Percentiles rank a stretch among this genome's conserved stretches.
Evolutionary conservation across 1,140 invertebrate species (phyloP).

Genomic region (Lepidotrigona ventralis): DNA sequence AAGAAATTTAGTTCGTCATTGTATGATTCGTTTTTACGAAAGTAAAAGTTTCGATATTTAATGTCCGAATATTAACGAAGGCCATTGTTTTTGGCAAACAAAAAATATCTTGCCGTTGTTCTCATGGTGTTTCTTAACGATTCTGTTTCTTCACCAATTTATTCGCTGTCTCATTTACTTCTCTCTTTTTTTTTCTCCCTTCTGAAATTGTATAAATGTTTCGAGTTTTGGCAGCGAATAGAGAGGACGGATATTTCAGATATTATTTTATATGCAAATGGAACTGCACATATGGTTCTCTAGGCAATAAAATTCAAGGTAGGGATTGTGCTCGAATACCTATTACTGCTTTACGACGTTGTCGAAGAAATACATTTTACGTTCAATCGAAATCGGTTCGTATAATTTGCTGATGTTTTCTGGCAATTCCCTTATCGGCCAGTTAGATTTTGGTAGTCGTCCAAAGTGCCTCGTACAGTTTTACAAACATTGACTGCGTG

Average conservation of each 20-base stretch:
- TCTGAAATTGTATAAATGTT: no score
- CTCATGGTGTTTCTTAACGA: neutral
- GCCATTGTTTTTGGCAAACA: neutral
- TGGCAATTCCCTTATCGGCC: slow-evolving; percentile 32
- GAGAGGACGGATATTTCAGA: neutral
- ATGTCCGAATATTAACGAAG: no score
- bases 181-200: neutral
- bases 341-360: slow-evolving; percentile 32
- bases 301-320: slow-evolving; percentile 2
- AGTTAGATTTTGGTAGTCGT: slow-evolving; percentile 23
- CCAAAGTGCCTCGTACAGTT: slow-evolving; percentile 28
- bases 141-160: neutral
- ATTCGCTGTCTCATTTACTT: neutral
- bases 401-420: neutral
- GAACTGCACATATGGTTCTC: neutral
- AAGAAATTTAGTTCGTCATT: no score
- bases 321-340: slow-evolving; percentile 2
- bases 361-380: slow-evolving; percentile 28
- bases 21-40: no score
- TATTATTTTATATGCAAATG: slow-evolving; percentile 19
- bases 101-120: neutral
- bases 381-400: slow-evolving; percentile 2
- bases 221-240: neutral
- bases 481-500: neutral
- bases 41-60: no score